Percentiles rank a stretch among this genome's conserved stretches.
Conservation (phyloP, 2,888 invertebrate genomes). For the Drosophila basisetae region DNA sequence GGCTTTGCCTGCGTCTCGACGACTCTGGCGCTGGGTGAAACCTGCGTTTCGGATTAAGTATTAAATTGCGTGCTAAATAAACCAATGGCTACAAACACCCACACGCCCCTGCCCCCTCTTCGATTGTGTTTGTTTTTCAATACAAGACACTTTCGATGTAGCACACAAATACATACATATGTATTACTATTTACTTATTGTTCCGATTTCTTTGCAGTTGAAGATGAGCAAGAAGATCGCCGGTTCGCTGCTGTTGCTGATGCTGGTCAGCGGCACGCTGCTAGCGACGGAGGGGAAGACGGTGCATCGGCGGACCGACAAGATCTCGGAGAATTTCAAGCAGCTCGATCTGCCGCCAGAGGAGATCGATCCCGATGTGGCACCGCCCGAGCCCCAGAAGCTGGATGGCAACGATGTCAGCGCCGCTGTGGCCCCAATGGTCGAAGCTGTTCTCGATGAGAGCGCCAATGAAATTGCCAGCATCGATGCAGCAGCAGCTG, state of each 20-base stretch:
- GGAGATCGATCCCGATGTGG: slow-evolving; percentile 85
- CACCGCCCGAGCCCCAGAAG: slow-evolving; percentile 72
- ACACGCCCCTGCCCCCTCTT: not conserved
- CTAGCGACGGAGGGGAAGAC: slow-evolving; percentile 64
- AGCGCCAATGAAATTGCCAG: slow-evolving; percentile 69
- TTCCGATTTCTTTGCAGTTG: slow-evolving; percentile 41
- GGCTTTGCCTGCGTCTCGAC: not conserved
- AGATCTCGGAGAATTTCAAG: slow-evolving; percentile 82
- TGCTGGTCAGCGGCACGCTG: slow-evolving; percentile 57
- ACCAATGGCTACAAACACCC: not conserved
- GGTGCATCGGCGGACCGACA: slow-evolving; percentile 78
- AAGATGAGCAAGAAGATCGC: slow-evolving; percentile 47
- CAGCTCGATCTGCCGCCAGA: slow-evolving; percentile 81
- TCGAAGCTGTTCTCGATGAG: slow-evolving; percentile 42
- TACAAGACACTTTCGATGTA: not conserved
- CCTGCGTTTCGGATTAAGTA: slow-evolving; percentile 20
- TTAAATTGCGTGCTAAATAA: slow-evolving; percentile 15
- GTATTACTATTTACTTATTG: not conserved
- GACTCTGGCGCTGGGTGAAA: slow-evolving; percentile 41
- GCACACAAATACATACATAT: not conserved
- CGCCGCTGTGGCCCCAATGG: not conserved
- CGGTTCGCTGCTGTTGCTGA: slow-evolving; percentile 51
- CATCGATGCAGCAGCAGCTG: slow-evolving; percentile 31
- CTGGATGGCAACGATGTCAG: slow-evolving; percentile 24
- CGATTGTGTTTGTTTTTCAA: too few relatives aligned